These are phyloP conservation scores for Microdon myrmicae DNA, from an alignment of 2,888 invertebrate genomes.

Conservation along the genomic window DNA sequence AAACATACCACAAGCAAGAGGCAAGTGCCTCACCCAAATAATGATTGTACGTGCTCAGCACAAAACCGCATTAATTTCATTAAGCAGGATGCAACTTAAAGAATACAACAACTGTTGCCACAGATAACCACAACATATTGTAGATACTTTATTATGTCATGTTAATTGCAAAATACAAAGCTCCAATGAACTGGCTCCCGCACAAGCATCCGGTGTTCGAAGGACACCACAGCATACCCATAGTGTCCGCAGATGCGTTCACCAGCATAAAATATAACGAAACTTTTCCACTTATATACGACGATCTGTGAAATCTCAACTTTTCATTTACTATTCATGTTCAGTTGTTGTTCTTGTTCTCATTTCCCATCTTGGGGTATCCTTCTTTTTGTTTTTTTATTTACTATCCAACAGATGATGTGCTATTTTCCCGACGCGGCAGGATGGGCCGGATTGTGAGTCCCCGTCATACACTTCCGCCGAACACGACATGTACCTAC, in stretches of 20 bases:
- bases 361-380: no score
- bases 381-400: slow-evolving; percentile 17
- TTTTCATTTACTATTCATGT: slow-evolving; percentile 43
- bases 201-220: background rate
- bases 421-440: slow-evolving; percentile 70
- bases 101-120: slow-evolving; percentile 37
- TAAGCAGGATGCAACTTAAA: slow-evolving; percentile 31
- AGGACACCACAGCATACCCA: background rate
- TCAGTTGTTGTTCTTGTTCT: slow-evolving; percentile 12
- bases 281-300: slow-evolving; percentile 46
- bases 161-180: slow-evolving; percentile 44
- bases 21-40: slow-evolving; percentile 13
- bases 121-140: slow-evolving; percentile 29
- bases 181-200: slow-evolving; percentile 30
- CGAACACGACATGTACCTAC: slow-evolving; percentile 88
- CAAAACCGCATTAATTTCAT: slow-evolving; percentile 27
- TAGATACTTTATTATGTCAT: slow-evolving; percentile 38
- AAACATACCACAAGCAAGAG: slow-evolving; percentile 1
- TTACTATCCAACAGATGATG: slow-evolving; percentile 63
- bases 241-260: slow-evolving; percentile 1
- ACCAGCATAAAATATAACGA: slow-evolving; percentile 28
- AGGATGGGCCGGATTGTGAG: slow-evolving; percentile 80
- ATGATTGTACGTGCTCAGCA: slow-evolving; percentile 17
- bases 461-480: slow-evolving; percentile 85
- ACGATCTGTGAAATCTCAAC: slow-evolving; percentile 43